Conservation (phyloP, 2,797 vertebrate species). For the Gallinago stenura region DNA sequence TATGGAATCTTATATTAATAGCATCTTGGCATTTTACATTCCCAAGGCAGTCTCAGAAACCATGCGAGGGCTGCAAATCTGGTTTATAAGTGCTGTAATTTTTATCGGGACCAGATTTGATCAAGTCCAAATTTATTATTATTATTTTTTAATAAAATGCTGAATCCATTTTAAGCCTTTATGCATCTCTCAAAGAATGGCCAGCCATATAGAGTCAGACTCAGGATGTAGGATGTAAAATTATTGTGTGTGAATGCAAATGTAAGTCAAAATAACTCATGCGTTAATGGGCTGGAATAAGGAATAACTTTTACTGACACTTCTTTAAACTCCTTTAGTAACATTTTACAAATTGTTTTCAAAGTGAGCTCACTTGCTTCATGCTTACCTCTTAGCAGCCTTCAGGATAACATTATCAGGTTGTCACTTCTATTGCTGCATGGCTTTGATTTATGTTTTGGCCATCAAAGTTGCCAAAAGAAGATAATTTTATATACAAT, state of each 20-base stretch:
- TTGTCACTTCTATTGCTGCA: not conserved
- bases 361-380: not conserved
- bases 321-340: not conserved
- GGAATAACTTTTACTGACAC: not conserved
- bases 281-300: not conserved
- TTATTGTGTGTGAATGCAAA: not conserved
- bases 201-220: not conserved
- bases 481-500: not conserved
- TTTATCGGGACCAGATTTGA: not conserved
- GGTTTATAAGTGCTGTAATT: not conserved
- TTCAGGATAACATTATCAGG: not conserved
- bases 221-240: not conserved
- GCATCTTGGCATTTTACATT: conserved; percentile 35
- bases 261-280: not conserved
- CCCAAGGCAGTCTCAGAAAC: conserved; percentile 26
- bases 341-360: not conserved
- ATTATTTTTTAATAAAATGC: not conserved
- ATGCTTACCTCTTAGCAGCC: not conserved
- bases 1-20: conserved; percentile 5
- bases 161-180: conserved; percentile 20
- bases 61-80: conserved; percentile 32
- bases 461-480: not conserved
- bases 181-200: not conserved
- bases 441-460: not conserved
- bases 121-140: not conserved